Evolutionary conservation across 1,140 invertebrate genomes (phyloP), one percentile per base, ranked within the genome.

Genomic region (Bathynomus jamesi): DNA sequence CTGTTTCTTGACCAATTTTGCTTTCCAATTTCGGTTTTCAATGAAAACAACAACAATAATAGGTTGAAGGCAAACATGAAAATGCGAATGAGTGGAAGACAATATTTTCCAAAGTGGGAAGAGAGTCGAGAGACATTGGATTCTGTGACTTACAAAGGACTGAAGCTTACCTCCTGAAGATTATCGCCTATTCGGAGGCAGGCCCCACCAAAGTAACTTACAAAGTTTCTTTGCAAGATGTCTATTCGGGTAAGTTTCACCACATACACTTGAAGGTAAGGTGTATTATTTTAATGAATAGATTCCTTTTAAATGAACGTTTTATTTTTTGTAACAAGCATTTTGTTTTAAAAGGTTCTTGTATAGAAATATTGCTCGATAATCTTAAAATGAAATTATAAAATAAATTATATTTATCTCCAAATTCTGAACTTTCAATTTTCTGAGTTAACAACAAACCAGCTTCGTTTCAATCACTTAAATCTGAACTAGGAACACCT

Each of bases 131-230:
- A 17, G 75, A 76, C 24, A 61, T 76, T 11, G 71, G 71, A 11
- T 60, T 76, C 8, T 76, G 75, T 46, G 71, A 73, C 71, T 61
- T 76, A 25, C 21, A 53, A 13, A 65, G 32, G 0, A 64, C 28
- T 5, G 29, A 70, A 13, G 62, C 66, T 29, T 71, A 76, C 61
- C 71, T 73, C 21, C 63, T 73, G 21, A 25, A 70, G 4, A 53
- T 76, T 29, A 70, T 70, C 3, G 75, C 75, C 7, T 46, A 53
- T 11, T 76, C 75, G 25, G 69, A 63, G 28, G 67, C 75, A 11
- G 75, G 75, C n/a, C 67, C 72, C 61, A 73, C 75, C 0, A 71
- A 66, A 0, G 71, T 70, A 3, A 69, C 69, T 28, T 76, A 76
- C 53, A 46, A 61, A n/a, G 67, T 69, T 7, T 40, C 32, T 40